A percentile compares a stretch with the other conserved stretches of the same genome.
Evolutionary conservation across 2,888 invertebrate species (phyloP).

Genomic region (Xestia c-nigrum): DNA sequence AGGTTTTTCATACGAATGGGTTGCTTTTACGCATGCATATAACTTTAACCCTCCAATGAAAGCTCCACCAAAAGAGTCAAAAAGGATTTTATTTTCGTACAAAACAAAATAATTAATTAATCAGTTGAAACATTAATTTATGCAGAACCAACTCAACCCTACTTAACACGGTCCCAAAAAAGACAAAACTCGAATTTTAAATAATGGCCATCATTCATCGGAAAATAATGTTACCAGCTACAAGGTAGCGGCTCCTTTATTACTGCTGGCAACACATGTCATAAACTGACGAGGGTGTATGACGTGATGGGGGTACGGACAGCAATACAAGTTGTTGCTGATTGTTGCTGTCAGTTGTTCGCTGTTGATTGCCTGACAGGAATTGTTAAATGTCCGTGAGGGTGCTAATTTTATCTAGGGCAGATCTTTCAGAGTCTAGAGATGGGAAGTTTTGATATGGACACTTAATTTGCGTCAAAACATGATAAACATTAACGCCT

Average conservation of each 20-base stretch:
- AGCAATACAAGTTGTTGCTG: slow-evolving; percentile 39
- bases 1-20: too few relatives aligned
- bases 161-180: slow-evolving; percentile 22
- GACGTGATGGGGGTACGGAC: slow-evolving; percentile 60
- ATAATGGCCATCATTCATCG: slow-evolving; percentile 42
- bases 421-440: too few relatives aligned
- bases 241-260: slow-evolving; percentile 38
- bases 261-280: slow-evolving; percentile 59
- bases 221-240: slow-evolving; percentile 43
- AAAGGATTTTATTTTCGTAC: not conserved
- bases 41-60: not conserved
- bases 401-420: slow-evolving; percentile 8
- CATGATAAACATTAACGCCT: too few relatives aligned
- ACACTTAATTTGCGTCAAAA: not conserved
- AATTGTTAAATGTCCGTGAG: slow-evolving; percentile 25
- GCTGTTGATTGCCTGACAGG: slow-evolving; percentile 25
- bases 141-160: slow-evolving; percentile 21
- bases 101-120: slow-evolving; percentile 13
- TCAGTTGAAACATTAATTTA: slow-evolving; percentile 1
- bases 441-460: not conserved
- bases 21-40: too few relatives aligned
- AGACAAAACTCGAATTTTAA: slow-evolving; percentile 15
- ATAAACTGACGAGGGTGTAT: slow-evolving; percentile 62
- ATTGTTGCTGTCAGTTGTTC: slow-evolving; percentile 52
- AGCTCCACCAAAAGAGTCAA: not conserved